phyloP scores from a whole-genome alignment of 2,888 invertebrate genomes.

The Euplexia lucipara region DNA sequence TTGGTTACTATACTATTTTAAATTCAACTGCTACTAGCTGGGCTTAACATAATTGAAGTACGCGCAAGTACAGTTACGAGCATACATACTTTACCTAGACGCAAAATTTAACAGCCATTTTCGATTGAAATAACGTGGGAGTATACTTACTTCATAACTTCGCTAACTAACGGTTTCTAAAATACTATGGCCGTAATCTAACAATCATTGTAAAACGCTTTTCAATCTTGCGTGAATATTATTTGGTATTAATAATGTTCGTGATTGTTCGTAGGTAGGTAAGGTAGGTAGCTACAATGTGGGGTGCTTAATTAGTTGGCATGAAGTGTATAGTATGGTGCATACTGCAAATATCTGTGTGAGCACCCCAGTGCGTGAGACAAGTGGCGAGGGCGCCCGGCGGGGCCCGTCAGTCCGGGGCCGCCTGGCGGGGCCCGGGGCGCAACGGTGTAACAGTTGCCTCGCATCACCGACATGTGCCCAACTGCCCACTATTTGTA shows the following conservation, averaged over 20 bases:
- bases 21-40: slow-evolving; percentile 22
- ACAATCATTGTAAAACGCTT: no score
- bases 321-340: slow-evolving; percentile 52
- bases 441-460: slow-evolving; percentile 76
- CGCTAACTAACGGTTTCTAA: no score
- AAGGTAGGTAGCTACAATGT: slow-evolving; percentile 35
- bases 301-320: slow-evolving; percentile 60
- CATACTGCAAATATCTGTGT: slow-evolving; percentile 61
- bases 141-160: no score
- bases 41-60: slow-evolving; percentile 17
- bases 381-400: slow-evolving; percentile 79
- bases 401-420: slow-evolving; percentile 62
- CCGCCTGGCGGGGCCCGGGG: slow-evolving; percentile 64
- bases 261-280: slow-evolving; percentile 3
- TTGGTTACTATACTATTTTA: slow-evolving; percentile 27
- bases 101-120: no score
- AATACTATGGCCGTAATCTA: no score
- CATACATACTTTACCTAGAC: no score
- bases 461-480: slow-evolving; percentile 67
- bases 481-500: slow-evolving; percentile 71
- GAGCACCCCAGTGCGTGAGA: slow-evolving; percentile 64
- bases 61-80: not conserved
- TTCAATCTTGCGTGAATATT: no score
- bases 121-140: no score
- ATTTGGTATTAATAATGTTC: no score